Evolutionary conservation across 2,113 vertebrate genomes (phyloP).

Genomic region (Apeltes quadracus): DNA sequence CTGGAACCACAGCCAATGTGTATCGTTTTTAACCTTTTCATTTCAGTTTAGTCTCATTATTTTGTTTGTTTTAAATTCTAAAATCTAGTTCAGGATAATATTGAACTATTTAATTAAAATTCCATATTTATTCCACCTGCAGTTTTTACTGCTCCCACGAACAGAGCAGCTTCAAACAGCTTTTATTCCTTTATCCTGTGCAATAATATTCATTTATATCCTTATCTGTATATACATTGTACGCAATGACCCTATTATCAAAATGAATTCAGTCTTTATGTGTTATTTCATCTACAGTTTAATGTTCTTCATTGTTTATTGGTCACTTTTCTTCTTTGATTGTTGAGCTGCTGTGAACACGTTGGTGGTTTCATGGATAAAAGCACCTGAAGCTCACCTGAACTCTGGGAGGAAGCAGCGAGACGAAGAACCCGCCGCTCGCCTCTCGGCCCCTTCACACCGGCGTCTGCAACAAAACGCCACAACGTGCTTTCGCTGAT

Average conservation of each 20-base stretch:
- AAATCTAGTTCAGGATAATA: not conserved
- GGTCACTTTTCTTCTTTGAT: not conserved
- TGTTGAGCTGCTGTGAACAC: not conserved
- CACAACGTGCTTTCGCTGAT: too few relatives aligned
- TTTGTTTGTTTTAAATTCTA: too few relatives aligned
- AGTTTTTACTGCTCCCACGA: too few relatives aligned
- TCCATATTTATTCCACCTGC: too few relatives aligned
- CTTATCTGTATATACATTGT: not conserved
- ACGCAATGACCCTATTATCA: too few relatives aligned
- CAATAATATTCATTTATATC: too few relatives aligned
- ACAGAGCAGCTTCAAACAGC: too few relatives aligned
- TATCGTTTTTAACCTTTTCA: too few relatives aligned
- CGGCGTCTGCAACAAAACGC: conserved; percentile 42
- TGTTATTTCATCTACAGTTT: not conserved
- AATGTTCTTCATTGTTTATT: not conserved
- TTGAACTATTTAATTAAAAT: too few relatives aligned
- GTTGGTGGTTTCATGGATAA: too few relatives aligned
- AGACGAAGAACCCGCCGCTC: conserved; percentile 41
- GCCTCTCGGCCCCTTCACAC: conserved; percentile 40
- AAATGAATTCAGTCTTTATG: not conserved
- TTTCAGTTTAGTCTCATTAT: not conserved
- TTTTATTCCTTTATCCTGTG: too few relatives aligned
- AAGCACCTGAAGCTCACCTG: too few relatives aligned
- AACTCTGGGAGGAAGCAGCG: not conserved
- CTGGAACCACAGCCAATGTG: not conserved